These are phyloP conservation scores for Nibea albiflora DNA, from an alignment of 2,113 vertebrate species.

Conservation along the genomic window DNA sequence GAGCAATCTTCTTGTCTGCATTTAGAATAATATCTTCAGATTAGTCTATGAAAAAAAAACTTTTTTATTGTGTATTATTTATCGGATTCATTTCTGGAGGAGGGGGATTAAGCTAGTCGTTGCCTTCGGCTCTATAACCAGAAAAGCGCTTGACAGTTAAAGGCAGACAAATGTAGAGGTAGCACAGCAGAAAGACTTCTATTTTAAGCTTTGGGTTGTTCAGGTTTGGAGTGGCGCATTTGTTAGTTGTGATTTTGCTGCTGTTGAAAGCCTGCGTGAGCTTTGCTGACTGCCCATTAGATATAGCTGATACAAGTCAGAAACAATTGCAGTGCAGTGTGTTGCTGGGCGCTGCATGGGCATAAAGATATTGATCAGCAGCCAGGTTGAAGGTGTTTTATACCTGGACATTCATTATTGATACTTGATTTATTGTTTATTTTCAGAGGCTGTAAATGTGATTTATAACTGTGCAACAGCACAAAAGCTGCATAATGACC, in stretches of 20 bases:
- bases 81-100: slow-evolving; percentile 26
- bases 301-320: slow-evolving; percentile 44
- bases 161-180: slow-evolving; percentile 34
- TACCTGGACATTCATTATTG: slow-evolving; percentile 45
- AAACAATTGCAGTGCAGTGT: slow-evolving; percentile 47
- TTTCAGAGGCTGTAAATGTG: slow-evolving; percentile 44
- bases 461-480: slow-evolving; percentile 32
- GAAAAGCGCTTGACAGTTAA: slow-evolving; percentile 43
- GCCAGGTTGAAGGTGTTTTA: slow-evolving; percentile 44
- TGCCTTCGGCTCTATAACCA: slow-evolving; percentile 39
- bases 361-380: slow-evolving; percentile 53
- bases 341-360: slow-evolving; percentile 3
- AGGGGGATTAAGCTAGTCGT: slow-evolving; percentile 13
- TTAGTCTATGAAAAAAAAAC: neutral
- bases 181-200: slow-evolving; percentile 22
- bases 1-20: slow-evolving; percentile 1
- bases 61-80: slow-evolving; percentile 34
- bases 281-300: slow-evolving; percentile 41
- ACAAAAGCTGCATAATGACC: slow-evolving; percentile 8
- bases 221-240: slow-evolving; percentile 41
- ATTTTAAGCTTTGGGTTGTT: slow-evolving; percentile 40
- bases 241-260: slow-evolving; percentile 44
- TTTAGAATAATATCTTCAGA: slow-evolving; percentile 2
- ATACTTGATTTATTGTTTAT: slow-evolving; percentile 23
- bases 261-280: slow-evolving; percentile 33